Conservation (phyloP, 64 coral and sea anemone species). For the Montipora sp. region DNA sequence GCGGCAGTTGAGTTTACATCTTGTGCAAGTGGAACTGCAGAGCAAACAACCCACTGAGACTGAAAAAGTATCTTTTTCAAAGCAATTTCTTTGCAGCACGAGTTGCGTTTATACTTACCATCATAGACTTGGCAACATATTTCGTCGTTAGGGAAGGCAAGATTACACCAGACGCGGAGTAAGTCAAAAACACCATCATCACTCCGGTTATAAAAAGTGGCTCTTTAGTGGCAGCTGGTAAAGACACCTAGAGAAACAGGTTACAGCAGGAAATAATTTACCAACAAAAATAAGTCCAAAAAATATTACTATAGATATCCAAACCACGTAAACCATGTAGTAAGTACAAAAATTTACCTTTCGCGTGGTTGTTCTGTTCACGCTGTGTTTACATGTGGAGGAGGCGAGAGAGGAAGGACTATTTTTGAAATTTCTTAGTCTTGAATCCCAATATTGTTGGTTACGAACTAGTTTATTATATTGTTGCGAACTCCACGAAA, state of each 20-base stretch:
- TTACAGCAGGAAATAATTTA: not conserved
- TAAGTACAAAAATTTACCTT: not conserved
- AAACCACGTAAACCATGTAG: not conserved
- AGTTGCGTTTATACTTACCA: conserved; percentile 45
- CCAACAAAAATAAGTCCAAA: not conserved
- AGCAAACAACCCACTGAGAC: not conserved
- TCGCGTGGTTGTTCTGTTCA: not conserved
- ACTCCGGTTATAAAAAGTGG: conserved; percentile 68
- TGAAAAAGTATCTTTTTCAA: not conserved
- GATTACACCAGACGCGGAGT: conserved; percentile 64
- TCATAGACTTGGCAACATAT: conserved; percentile 59
- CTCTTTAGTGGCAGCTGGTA: conserved; percentile 44
- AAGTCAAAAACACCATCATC: conserved; percentile 75
- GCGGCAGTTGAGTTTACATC: not conserved
- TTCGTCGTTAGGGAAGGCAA: conserved; percentile 73
- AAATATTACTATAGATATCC: not conserved
- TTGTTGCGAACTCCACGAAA: not conserved
- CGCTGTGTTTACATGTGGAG: not conserved
- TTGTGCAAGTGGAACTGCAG: not conserved
- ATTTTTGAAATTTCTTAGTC: not conserved
- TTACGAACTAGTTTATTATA: not conserved
- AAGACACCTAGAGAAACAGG: conserved; percentile 41
- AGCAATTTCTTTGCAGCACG: not conserved
- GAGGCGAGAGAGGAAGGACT: not conserved
- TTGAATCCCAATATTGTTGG: not conserved